phyloP scores from a whole-genome alignment of 2,113 vertebrate genomes.

The Turnix velox region DNA sequence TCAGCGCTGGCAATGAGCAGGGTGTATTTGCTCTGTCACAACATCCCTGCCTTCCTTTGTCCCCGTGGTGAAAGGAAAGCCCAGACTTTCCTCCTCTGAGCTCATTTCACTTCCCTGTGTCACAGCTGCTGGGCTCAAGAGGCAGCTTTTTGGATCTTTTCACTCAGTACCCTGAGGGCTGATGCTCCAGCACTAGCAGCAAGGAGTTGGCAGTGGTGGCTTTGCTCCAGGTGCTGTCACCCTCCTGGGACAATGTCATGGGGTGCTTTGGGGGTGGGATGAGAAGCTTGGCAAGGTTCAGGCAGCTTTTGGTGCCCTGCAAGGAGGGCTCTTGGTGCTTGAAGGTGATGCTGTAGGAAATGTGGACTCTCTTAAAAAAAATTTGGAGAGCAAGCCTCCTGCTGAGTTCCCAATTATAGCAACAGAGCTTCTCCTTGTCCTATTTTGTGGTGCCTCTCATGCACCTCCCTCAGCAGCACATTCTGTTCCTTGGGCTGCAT shows the following conservation, averaged over 20 bases:
- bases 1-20: not conserved
- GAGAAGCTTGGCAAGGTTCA: fast-evolving
- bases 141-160: not conserved
- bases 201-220: not conserved
- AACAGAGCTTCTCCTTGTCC: not conserved
- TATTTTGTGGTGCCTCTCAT: not conserved
- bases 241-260: fast-evolving
- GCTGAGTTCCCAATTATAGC: not conserved
- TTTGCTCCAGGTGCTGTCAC: fast-evolving
- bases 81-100: not conserved
- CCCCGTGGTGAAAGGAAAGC: fast-evolving
- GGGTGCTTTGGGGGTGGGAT: fast-evolving
- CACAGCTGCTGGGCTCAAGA: not conserved
- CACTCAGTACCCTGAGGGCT: fast-evolving
- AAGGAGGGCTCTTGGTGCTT: not conserved
- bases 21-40: not conserved
- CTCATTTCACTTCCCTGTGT: not conserved
- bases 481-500: not conserved
- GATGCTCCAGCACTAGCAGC: fast-evolving
- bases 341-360: not conserved
- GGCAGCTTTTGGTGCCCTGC: not conserved
- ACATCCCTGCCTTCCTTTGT: not conserved
- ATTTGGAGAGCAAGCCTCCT: not conserved
- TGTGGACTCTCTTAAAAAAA: not conserved
- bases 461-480: not conserved